Conservation (phyloP, 2,888 invertebrate species). For the Hemistola chrysoprasaria region DNA sequence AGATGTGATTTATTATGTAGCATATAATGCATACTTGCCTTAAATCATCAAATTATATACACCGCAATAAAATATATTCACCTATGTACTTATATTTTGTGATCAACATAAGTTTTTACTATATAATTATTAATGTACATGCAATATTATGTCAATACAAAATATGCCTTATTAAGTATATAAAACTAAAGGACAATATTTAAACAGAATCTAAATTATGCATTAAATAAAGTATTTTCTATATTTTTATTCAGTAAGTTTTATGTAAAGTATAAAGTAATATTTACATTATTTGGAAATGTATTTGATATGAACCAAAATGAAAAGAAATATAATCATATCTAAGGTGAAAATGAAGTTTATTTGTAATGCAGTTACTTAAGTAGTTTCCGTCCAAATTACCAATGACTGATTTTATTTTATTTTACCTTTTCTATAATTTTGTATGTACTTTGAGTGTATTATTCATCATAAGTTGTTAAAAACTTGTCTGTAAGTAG, state of each 20-base stretch:
- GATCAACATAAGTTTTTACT: no score
- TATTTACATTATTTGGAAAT: no score
- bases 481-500: slow-evolving; percentile 47
- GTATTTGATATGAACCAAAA: no score
- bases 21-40: slow-evolving; percentile 68
- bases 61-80: slow-evolving; percentile 4
- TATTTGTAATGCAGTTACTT: slow-evolving; percentile 64
- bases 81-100: neutral
- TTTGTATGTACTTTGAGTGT: slow-evolving; percentile 44
- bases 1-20: slow-evolving; percentile 31
- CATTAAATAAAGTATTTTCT: neutral
- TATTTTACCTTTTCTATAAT: slow-evolving; percentile 52
- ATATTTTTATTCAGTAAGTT: neutral
- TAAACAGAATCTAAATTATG: slow-evolving; percentile 9
- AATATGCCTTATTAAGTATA: slow-evolving; percentile 58
- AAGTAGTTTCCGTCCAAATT: slow-evolving; percentile 80
- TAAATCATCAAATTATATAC: slow-evolving; percentile 15
- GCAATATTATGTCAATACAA: slow-evolving; percentile 26
- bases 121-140: neutral
- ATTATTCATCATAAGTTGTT: slow-evolving; percentile 58
- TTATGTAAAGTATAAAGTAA: neutral
- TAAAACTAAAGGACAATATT: slow-evolving; percentile 42
- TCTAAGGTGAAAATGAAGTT: slow-evolving; percentile 45
- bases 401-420: slow-evolving; percentile 73
- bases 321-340: slow-evolving; percentile 6